phyloP scores from a whole-genome alignment of 2,113 vertebrate genomes.

The Numenius arquata region DNA sequence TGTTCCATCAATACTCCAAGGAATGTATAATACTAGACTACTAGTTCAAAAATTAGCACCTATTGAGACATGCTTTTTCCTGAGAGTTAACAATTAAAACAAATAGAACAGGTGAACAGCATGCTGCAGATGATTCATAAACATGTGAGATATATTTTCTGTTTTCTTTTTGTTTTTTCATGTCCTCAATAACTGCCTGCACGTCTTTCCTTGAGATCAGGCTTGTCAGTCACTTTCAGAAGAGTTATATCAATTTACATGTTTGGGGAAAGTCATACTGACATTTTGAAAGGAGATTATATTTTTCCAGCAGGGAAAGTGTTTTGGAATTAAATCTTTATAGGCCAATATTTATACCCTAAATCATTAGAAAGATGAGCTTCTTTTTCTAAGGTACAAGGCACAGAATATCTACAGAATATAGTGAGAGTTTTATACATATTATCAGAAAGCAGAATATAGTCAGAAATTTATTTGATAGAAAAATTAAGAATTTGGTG shows the following conservation, averaged over 20 bases:
- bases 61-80: neutral
- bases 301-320: neutral
- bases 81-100: neutral
- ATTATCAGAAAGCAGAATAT: neutral
- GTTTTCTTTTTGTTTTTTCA: neutral
- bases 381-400: neutral
- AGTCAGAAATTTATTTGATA: neutral
- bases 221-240: neutral
- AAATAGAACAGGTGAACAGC: neutral
- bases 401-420: neutral
- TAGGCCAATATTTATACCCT: neutral
- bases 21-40: neutral
- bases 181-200: neutral
- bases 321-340: neutral
- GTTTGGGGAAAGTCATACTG: neutral
- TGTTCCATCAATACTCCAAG: neutral
- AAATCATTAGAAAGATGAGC: neutral
- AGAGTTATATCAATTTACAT: neutral
- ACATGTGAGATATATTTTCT: neutral
- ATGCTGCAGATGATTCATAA: neutral
- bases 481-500: neutral
- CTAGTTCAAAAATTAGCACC: neutral
- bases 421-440: neutral
- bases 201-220: neutral
- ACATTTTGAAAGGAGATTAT: neutral